Percentiles rank a stretch among this genome's conserved stretches.
Evolutionary conservation across 2,113 vertebrate species (phyloP).

Genomic region (Pleuronectes platessa): DNA sequence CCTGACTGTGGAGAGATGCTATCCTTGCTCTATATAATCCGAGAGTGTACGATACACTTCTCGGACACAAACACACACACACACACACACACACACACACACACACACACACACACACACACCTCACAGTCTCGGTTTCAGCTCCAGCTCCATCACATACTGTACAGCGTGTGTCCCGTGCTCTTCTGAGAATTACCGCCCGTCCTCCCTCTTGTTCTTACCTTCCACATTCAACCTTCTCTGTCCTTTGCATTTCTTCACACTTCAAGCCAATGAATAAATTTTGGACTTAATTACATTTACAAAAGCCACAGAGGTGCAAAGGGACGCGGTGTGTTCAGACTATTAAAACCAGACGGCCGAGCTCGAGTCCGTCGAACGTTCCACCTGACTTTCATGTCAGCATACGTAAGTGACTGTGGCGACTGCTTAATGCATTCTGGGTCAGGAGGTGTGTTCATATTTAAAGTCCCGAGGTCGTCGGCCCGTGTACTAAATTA

Average conservation of each 20-base stretch:
- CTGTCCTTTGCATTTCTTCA: conserved; percentile 50
- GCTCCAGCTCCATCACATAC: conserved; percentile 22
- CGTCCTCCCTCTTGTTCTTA: conserved; percentile 2
- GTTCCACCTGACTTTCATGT: conserved; percentile 44
- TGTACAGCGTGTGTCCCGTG: conserved; percentile 19
- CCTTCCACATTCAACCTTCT: conserved; percentile 46
- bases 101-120: neutral
- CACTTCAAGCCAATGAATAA: conserved; percentile 53
- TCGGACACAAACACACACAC: neutral
- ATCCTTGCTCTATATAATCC: conserved; percentile 33
- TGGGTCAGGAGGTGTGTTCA: conserved; percentile 23
- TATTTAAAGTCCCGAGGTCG: conserved; percentile 21
- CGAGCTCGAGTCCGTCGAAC: conserved; percentile 38
- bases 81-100: neutral
- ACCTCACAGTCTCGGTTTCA: conserved; percentile 12
- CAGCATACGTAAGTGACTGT: neutral
- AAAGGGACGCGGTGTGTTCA: conserved; percentile 39
- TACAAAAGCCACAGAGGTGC: conserved; percentile 43
- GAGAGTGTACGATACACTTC: neutral
- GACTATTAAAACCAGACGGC: conserved; percentile 56
- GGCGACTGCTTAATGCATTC: conserved; percentile 29
- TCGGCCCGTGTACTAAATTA: neutral
- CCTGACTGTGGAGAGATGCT: conserved; percentile 43
- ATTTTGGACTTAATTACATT: conserved; percentile 64
- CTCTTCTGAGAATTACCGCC: conserved; percentile 21